Base-by-base conservation (phyloP, 2,113 vertebrate genomes). In the Sarotherodon lohbergeri region DNA sequence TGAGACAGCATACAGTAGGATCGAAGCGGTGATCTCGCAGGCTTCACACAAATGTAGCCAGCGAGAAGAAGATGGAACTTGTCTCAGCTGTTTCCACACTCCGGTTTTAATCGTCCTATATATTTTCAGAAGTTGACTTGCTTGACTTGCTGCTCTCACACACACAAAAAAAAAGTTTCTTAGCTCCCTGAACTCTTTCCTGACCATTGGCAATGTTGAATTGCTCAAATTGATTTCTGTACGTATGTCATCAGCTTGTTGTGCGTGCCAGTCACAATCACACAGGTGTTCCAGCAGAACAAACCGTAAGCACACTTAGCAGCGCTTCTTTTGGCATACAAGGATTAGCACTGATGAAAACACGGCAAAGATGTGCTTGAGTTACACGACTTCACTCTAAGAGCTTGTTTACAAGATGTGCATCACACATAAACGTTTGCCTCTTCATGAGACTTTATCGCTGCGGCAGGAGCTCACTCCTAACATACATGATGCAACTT, bases 371-470 rank as follows among this genome's bases (percentile, higher is more conserved):
- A 84, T 43, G 90, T 82, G 86, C 84, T 91, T 78, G n/a, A 78
- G 82, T 89, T 90, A 88, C 89, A 88, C 76, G 7, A 85, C 83
- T 88, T 91, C 92, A 92, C 91, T 83, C 59, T 32, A 83, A 92
- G 88, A 95, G 94, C 92, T 93, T 93, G 94, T 96, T 96, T 96
- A 96, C 94, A 94, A 92, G 85, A 91, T 84, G 88, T 88, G 92
- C 92, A 87, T 93, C 82, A 85, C 88, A 89, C 89, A 84, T 80
- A 85, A 80, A 86, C 39, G 71, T 90, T 88, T 91, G 89, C 92
- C 85, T 92, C 86, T 83, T 89, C 86, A 68, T 86, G 61, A 88
- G 84, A 88, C 83, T 85, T 92, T 92, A 86, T 71, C 24, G 22
- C 86, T 89, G 68, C 68, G 66, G 83, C 92, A 87, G 89, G 80